phyloP scores from a whole-genome alignment of 2,797 vertebrate species.

The Enteromius afrohamiltoni region DNA sequence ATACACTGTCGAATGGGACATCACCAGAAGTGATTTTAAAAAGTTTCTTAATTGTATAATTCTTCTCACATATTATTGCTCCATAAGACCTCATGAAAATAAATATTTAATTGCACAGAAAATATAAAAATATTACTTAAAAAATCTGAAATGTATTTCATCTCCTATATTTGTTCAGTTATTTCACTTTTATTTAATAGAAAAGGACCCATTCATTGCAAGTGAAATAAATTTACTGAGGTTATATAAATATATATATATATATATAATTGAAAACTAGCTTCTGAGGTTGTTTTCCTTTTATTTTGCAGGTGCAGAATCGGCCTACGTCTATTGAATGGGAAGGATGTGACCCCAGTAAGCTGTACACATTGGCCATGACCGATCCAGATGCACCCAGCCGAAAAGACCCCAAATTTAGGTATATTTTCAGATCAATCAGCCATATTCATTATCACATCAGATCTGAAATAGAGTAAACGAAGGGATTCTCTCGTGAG shows the following conservation, averaged over 20 bases:
- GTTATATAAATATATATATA: too few relatives aligned
- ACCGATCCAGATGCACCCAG: slow-evolving; percentile 96
- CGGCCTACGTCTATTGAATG: slow-evolving; percentile 86
- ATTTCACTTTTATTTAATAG: too few relatives aligned
- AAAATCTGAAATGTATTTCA: too few relatives aligned
- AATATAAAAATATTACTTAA: background rate
- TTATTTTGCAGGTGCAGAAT: slow-evolving; percentile 80
- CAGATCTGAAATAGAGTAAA: background rate
- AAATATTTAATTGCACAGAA: background rate
- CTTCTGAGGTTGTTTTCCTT: background rate
- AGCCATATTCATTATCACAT: background rate
- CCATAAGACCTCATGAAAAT: background rate
- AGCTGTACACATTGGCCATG: slow-evolving; percentile 89
- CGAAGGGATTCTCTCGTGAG: background rate
- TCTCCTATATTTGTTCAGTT: too few relatives aligned
- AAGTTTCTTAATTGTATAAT: too few relatives aligned
- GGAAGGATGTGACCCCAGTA: slow-evolving; percentile 85
- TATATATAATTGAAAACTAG: background rate
- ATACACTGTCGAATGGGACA: background rate
- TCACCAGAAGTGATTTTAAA: background rate
- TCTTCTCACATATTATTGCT: too few relatives aligned
- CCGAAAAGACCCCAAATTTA: slow-evolving; percentile 87
- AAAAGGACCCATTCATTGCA: too few relatives aligned
- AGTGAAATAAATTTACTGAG: too few relatives aligned
- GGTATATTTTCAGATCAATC: slow-evolving; percentile 70